These are phyloP conservation scores for Gymnosoma rotundatum DNA, from an alignment of 2,888 invertebrate species.

Conservation along the genomic window DNA sequence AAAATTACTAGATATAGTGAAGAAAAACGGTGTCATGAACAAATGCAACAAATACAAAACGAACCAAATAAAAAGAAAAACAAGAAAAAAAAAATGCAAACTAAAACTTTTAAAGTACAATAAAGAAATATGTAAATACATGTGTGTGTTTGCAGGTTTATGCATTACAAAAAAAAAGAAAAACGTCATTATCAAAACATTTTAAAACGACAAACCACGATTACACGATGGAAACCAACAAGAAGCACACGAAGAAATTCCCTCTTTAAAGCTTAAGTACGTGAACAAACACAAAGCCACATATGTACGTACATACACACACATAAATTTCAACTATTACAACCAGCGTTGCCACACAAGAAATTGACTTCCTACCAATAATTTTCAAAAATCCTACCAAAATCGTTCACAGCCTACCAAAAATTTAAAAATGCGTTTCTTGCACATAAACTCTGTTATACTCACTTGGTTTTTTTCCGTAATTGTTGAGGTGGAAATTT, in stretches of 20 bases:
- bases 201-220: constrained; percentile 54
- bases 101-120: constrained; percentile 25
- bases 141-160: neutral
- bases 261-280: constrained; percentile 31
- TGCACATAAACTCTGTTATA: no score
- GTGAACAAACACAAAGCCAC: constrained; percentile 19
- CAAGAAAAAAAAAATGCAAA: constrained; percentile 40
- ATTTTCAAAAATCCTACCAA: no score
- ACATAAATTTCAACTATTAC: constrained; percentile 61
- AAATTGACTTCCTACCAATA: no score
- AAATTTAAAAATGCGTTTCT: no score
- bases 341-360: no score
- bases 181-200: constrained; percentile 65
- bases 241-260: constrained; percentile 55
- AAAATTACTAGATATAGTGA: constrained; percentile 49
- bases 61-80: no score
- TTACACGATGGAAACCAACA: constrained; percentile 14
- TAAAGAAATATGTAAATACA: no score
- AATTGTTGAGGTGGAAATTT: no score
- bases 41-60: constrained; percentile 76
- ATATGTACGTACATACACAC: constrained; percentile 57
- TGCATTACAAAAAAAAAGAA: constrained; percentile 25
- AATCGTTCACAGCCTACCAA: no score
- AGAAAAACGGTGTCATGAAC: constrained; percentile 78
- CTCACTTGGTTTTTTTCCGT: no score